Evolutionary conservation across 2,113 vertebrate genomes (phyloP), one percentile per base, ranked within the genome.

Genomic region (Prunella fulvescens): DNA sequence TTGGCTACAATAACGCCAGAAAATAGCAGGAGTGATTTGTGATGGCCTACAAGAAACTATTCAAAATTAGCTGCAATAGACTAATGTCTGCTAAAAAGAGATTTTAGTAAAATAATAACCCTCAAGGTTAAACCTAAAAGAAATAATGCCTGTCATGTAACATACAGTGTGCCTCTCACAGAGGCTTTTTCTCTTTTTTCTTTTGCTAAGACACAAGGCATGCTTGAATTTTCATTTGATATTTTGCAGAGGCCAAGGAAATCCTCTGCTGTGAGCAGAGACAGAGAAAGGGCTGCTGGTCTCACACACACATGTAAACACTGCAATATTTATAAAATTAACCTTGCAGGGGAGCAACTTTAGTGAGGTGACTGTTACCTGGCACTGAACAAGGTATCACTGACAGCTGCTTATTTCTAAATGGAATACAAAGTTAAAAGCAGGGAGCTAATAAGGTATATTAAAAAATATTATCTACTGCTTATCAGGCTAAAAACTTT

Each of bases 201-300:
- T 48, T 79, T 91, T 19, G 5, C 87, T 85, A 81, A 83, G 82
- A 93, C 42, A 74, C 45, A 89, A 70, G n/a, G 60, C 53, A 56
- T 67, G 53, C 47, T 51, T 83, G 19, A 53, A 60, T 81, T 86
- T 58, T 65, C 51, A 56, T 56, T 19, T 37, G 44, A 60, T 88
- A 66, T 56, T 93, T 74, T 78, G 79, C 71, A 93, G 74, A 93
- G n/a, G 64, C n/a, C 70, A 88, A 95, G 37, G 53, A 87, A 93
- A 83, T 90, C n/a, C 69, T 39, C 40, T 71, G 42, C 58, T 66
- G 50, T 60, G n/a, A 85, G 71, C 62, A 92, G 58, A 91, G 76
- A 60, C 47, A 42, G 42, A 56, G 67, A 70, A 88, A 74, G 54
- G 67, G 64, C 40, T 35, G 66, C 76, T 42, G 39, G 70, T 88